These are phyloP conservation scores for Tuta absoluta DNA, from an alignment of 2,888 invertebrate genomes.

Conservation along the genomic window DNA sequence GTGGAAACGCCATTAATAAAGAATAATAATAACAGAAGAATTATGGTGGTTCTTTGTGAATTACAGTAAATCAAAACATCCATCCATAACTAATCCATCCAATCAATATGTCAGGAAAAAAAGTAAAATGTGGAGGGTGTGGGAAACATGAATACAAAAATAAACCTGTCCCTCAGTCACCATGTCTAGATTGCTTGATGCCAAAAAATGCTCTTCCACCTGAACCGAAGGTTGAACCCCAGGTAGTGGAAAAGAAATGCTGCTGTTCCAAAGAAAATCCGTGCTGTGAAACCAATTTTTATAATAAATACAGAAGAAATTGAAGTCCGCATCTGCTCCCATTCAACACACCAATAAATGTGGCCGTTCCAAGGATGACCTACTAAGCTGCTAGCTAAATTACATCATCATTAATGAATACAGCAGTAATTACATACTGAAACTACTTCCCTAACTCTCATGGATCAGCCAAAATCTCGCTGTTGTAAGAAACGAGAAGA, in stretches of 20 bases:
- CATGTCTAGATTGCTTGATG: neutral
- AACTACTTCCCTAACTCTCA: too few relatives aligned
- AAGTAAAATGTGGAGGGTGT: neutral
- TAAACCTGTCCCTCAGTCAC: too few relatives aligned
- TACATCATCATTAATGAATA: too few relatives aligned
- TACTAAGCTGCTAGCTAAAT: too few relatives aligned
- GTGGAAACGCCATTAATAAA: too few relatives aligned
- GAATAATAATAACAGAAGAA: too few relatives aligned
- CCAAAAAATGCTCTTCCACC: neutral
- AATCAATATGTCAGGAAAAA: neutral
- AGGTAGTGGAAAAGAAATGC: neutral
- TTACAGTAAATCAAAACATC: neutral
- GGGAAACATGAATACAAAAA: neutral
- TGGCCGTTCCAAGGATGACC: too few relatives aligned
- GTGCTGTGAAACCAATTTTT: neutral
- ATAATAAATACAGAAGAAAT: neutral
- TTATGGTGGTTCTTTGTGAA: neutral
- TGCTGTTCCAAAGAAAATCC: conserved; percentile 8
- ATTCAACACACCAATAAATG: neutral
- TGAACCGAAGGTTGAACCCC: neutral
- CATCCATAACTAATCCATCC: neutral
- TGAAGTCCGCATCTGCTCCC: too few relatives aligned
- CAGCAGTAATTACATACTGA: too few relatives aligned
- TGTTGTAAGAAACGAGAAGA: too few relatives aligned
- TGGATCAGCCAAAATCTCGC: too few relatives aligned